These are phyloP conservation scores for Drosophila nigritarsus DNA, from an alignment of 2,888 invertebrate genomes.

Conservation along the genomic window DNA sequence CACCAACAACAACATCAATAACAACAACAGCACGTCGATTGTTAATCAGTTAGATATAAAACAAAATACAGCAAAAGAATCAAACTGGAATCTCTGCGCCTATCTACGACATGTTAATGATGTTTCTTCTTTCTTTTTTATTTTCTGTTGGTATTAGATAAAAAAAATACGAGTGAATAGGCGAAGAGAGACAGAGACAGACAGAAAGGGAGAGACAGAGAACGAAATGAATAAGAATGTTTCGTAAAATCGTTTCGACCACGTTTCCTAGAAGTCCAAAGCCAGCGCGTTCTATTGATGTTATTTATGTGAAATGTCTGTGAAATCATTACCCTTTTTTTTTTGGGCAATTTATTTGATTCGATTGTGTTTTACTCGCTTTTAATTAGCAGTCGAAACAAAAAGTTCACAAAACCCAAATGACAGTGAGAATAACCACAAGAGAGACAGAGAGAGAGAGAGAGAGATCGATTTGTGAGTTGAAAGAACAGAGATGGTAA, in stretches of 20 bases:
- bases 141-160: conserved; percentile 47
- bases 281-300: conserved; percentile 70
- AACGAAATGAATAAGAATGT: conserved; percentile 51
- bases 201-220: not conserved
- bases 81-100: conserved; percentile 72
- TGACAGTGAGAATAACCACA: not conserved
- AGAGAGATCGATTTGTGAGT: conserved; percentile 21
- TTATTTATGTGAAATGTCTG: conserved; percentile 80
- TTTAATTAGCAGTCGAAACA: conserved; percentile 75
- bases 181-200: not conserved
- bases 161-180: conserved; percentile 43
- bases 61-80: conserved; percentile 72
- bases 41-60: conserved; percentile 81
- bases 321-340: conserved; percentile 77
- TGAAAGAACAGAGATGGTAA: conserved; percentile 67
- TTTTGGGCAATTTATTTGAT: conserved; percentile 74
- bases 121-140: conserved; percentile 58
- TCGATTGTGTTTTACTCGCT: conserved; percentile 77
- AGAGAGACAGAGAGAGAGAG: not conserved
- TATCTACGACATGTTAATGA: conserved; percentile 78
- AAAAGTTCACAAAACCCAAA: conserved; percentile 32
- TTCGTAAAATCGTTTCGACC: conserved; percentile 66
- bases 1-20: conserved; percentile 24
- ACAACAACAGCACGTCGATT: conserved; percentile 64
- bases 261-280: conserved; percentile 67